These are phyloP conservation scores for Parnassius orleans DNA, from an alignment of 2,888 invertebrate species.

Conservation along the genomic window DNA sequence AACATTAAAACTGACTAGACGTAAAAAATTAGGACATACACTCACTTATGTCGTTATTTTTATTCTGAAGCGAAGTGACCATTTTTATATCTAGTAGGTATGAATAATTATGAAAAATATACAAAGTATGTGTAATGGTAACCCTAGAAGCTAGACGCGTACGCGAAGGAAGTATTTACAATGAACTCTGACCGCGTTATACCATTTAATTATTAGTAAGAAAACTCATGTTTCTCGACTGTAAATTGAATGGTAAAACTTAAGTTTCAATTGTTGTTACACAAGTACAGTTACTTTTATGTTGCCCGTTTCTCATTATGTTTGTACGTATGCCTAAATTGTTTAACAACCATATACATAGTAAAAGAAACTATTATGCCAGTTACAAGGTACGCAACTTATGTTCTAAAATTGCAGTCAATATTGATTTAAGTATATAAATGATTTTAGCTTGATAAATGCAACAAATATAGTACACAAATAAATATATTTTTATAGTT, in stretches of 20 bases:
- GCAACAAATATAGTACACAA: slow-evolving; percentile 74
- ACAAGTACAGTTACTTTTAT: not conserved
- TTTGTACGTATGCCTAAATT: not conserved
- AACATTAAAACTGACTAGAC: slow-evolving; percentile 71
- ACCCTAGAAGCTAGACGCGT: slow-evolving; percentile 52
- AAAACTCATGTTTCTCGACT: slow-evolving; percentile 43
- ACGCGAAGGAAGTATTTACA: slow-evolving; percentile 62
- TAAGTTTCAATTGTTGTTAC: not conserved
- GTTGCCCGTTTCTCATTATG: not conserved
- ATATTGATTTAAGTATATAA: slow-evolving; percentile 2
- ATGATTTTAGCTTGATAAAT: slow-evolving; percentile 55
- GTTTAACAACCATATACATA: not conserved
- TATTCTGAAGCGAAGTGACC: slow-evolving; percentile 57
- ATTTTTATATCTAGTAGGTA: slow-evolving; percentile 44
- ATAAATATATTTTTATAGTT: slow-evolving; percentile 34
- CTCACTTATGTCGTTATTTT: slow-evolving; percentile 48
- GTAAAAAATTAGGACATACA: slow-evolving; percentile 58
- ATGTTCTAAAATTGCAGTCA: slow-evolving; percentile 20
- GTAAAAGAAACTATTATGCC: slow-evolving; percentile 6
- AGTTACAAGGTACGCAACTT: slow-evolving; percentile 9
- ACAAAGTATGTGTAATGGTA: slow-evolving; percentile 64
- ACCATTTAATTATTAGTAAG: slow-evolving; percentile 35
- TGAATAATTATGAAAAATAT: slow-evolving; percentile 66
- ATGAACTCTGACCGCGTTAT: slow-evolving; percentile 30
- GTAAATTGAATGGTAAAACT: slow-evolving; percentile 30